Evolutionary conservation across 1,140 invertebrate species (phyloP).

Genomic region (Lamellibrachia luymesi): DNA sequence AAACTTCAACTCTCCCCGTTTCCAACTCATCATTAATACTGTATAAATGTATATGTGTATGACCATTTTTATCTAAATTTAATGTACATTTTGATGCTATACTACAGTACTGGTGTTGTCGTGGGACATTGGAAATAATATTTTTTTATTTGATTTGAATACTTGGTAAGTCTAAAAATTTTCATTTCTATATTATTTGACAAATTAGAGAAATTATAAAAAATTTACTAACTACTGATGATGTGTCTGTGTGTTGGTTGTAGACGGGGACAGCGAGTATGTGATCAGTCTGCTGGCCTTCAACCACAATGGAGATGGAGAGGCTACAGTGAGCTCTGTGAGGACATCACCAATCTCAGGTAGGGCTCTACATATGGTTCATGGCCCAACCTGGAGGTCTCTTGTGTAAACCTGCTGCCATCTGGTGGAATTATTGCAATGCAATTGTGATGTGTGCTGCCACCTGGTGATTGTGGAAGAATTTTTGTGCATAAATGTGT

Average conservation of each 20-base stretch:
- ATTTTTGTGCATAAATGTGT: not conserved
- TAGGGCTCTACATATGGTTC: not conserved
- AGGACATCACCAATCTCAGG: conserved; percentile 4
- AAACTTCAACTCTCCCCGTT: no score
- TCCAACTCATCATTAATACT: no score
- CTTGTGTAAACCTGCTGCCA: not conserved
- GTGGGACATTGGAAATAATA: no score
- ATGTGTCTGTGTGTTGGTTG: not conserved
- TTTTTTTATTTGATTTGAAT: no score
- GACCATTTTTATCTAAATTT: no score
- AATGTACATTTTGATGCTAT: no score
- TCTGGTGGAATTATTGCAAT: not conserved
- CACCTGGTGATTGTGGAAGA: not conserved
- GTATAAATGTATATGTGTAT: no score
- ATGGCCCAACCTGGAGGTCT: not conserved
- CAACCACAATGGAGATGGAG: not conserved
- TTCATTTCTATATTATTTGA: no score
- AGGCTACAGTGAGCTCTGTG: not conserved
- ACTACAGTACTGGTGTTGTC: no score
- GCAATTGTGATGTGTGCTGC: not conserved
- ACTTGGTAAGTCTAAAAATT: no score
- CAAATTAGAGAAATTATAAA: no score
- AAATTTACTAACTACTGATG: not conserved
- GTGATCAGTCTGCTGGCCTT: conserved; percentile 2
- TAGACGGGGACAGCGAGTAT: not conserved